Percentiles rank a stretch among this genome's conserved stretches.
Conservation (phyloP, 2,888 invertebrate genomes). For the Leptogaster cylindrica region DNA sequence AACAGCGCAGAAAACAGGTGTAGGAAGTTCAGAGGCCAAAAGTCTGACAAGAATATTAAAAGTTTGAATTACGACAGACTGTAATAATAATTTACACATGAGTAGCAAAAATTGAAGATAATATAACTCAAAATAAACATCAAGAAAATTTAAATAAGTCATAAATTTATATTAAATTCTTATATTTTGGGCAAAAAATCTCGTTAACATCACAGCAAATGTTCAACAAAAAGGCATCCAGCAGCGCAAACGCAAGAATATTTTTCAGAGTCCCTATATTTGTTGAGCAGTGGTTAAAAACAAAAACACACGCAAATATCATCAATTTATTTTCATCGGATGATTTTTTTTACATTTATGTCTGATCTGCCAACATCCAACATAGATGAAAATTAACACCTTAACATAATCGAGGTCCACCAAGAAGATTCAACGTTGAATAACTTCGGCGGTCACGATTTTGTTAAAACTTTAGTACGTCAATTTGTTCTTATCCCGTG, state of each 20-base stretch:
- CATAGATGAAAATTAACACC: constrained; percentile 20
- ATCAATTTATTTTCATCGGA: not conserved
- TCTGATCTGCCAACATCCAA: constrained; percentile 11
- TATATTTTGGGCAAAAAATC: constrained; percentile 22
- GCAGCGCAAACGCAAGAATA: too few relatives aligned
- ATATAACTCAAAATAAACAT: constrained; percentile 7
- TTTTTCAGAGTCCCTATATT: too few relatives aligned
- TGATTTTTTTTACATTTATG: not conserved
- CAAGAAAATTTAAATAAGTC: constrained; percentile 34
- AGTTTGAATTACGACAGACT: constrained; percentile 16
- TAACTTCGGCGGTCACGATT: not conserved
- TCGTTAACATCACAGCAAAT: constrained; percentile 22
- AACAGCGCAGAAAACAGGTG: not conserved
- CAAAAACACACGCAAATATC: too few relatives aligned
- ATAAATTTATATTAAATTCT: constrained; percentile 33
- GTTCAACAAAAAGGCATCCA: constrained; percentile 22
- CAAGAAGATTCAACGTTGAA: not conserved
- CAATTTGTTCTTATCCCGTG: constrained; percentile 7
- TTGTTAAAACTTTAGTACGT: too few relatives aligned
- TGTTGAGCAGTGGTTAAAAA: too few relatives aligned
- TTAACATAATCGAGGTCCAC: not conserved
- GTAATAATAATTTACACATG: constrained; percentile 30
- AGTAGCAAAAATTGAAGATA: constrained; percentile 13
- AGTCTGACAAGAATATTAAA: not conserved
- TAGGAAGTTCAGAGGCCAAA: not conserved